Evolutionary conservation across 2,113 vertebrate genomes (phyloP).

Genomic region (Cyanoramphus novaezelandiae): DNA sequence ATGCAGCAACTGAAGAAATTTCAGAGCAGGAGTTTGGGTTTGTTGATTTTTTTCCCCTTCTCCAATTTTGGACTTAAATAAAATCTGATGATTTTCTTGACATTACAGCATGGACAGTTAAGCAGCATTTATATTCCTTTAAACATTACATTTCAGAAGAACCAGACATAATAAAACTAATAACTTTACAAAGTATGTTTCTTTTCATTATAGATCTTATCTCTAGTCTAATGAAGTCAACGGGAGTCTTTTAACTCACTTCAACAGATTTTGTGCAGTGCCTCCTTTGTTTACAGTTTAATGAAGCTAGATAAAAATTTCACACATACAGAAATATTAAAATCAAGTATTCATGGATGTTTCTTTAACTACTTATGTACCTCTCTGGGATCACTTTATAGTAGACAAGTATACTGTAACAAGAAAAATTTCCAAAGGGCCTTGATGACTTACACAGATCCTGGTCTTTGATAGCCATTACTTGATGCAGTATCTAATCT

Average conservation of each 20-base stretch:
- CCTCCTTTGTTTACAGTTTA: not conserved
- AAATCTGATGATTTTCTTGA: not conserved
- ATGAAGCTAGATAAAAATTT: not conserved
- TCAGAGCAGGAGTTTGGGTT: not conserved
- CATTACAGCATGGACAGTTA: not conserved
- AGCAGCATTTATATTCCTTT: not conserved
- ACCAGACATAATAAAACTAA: not conserved
- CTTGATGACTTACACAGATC: slow-evolving; percentile 87
- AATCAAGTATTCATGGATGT: not conserved
- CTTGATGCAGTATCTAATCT: slow-evolving; percentile 78
- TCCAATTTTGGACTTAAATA: not conserved
- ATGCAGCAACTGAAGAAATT: not conserved
- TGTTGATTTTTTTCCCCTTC: not conserved
- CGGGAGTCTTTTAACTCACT: not conserved
- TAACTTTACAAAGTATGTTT: not conserved
- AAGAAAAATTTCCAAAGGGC: not conserved
- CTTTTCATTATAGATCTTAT: not conserved
- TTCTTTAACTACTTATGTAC: not conserved
- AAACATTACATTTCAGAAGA: not conserved
- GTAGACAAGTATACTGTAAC: not conserved
- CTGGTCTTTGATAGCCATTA: slow-evolving; percentile 91
- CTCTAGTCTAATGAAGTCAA: not conserved
- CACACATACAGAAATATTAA: not conserved
- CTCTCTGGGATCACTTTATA: not conserved
- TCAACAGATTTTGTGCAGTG: not conserved